Evolutionary conservation across 1,140 invertebrate genomes (phyloP).

Genomic region (Orussus abietinus): DNA sequence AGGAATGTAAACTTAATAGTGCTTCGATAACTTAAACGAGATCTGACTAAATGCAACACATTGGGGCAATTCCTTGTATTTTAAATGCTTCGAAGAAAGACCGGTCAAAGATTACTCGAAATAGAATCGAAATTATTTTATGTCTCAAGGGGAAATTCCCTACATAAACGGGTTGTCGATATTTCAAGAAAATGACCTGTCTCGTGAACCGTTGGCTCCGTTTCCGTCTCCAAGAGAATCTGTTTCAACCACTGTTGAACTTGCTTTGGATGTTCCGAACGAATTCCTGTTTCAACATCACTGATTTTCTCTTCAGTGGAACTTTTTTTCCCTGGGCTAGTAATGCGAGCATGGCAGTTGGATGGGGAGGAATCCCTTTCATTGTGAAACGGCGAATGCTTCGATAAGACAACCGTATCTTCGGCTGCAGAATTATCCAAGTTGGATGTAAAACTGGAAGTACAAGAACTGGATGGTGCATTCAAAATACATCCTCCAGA

Average conservation of each 20-base stretch:
- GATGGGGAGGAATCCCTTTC: too few species aligned
- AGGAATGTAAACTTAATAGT: slow-evolving; percentile 18
- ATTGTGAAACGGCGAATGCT: not conserved
- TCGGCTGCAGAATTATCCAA: not conserved
- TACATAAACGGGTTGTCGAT: slow-evolving; percentile 50
- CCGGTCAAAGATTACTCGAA: slow-evolving; percentile 9
- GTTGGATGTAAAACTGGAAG: slow-evolving; percentile 10
- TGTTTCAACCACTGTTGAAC: slow-evolving; percentile 58
- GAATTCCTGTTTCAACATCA: slow-evolving; percentile 1
- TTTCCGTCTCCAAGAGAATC: slow-evolving; percentile 56
- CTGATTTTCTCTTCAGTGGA: not conserved
- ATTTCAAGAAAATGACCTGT: slow-evolving; percentile 52
- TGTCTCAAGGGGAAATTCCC: slow-evolving; percentile 57
- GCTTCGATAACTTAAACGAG: slow-evolving; percentile 13
- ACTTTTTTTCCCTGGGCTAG: too few species aligned
- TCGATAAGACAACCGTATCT: slow-evolving; percentile 1
- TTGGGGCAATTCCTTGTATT: slow-evolving; percentile 10
- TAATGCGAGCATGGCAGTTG: too few species aligned
- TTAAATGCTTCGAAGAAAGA: slow-evolving; percentile 11
- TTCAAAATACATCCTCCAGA: slow-evolving; percentile 3
- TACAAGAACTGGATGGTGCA: not conserved
- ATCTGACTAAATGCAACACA: slow-evolving; percentile 18
- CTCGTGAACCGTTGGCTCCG: slow-evolving; percentile 52
- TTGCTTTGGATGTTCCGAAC: slow-evolving; percentile 48
- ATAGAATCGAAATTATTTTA: slow-evolving; percentile 46